phyloP scores from a whole-genome alignment of 2,888 invertebrate species.

The Dicyrtoma fusca region DNA sequence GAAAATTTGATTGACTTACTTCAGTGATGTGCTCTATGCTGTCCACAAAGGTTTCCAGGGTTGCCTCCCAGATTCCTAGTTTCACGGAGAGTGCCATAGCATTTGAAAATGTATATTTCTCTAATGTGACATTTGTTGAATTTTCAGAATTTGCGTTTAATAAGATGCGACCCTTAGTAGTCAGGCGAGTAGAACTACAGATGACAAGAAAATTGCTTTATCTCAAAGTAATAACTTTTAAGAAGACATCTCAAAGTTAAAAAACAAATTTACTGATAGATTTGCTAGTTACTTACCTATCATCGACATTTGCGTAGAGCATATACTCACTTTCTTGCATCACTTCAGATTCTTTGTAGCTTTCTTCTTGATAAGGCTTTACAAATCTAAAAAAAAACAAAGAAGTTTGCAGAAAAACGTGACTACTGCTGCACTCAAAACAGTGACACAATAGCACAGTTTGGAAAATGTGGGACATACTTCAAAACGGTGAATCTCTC shows the following conservation, averaged over 20 bases:
- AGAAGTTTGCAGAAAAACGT: not conserved
- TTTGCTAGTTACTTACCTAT: constrained; percentile 62
- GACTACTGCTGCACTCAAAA: not conserved
- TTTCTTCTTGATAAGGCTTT: constrained; percentile 69
- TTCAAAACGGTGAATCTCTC: constrained; percentile 77
- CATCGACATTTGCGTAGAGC: constrained; percentile 72
- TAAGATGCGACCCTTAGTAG: constrained; percentile 62
- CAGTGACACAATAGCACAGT: not conserved
- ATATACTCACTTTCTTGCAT: constrained; percentile 81
- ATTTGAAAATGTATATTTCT: constrained; percentile 93
- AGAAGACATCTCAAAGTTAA: not conserved
- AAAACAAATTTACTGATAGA: too few relatives aligned
- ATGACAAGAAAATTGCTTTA: not conserved
- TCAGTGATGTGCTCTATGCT: constrained; percentile 80
- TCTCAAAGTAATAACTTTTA: not conserved
- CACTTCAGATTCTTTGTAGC: constrained; percentile 71
- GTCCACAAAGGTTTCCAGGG: constrained; percentile 79
- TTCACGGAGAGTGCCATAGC: constrained; percentile 92
- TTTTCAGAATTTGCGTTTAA: constrained; percentile 64
- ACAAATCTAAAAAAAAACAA: constrained; percentile 62
- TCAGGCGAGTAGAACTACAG: constrained; percentile 60
- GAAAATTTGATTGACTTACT: too few relatives aligned
- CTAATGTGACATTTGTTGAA: constrained; percentile 65
- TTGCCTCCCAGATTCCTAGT: constrained; percentile 90
- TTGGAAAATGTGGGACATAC: constrained; percentile 58